Evolutionary conservation across 2,888 invertebrate species (phyloP).

Genomic region (Cacoxenus indagator): DNA sequence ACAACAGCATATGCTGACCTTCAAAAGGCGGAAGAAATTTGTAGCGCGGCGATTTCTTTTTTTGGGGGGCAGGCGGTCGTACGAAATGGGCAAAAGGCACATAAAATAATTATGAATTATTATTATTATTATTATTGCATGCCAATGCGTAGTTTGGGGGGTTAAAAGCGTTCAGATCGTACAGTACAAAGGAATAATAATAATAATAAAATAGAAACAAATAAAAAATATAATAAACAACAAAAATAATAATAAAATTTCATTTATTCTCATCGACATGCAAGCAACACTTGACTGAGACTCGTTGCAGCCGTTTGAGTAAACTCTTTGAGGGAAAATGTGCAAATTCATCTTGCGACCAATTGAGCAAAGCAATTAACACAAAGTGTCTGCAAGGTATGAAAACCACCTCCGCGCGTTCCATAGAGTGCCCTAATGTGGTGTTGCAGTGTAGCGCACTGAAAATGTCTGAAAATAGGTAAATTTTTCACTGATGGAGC

Average conservation of each 20-base stretch:
- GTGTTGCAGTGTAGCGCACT: too few species aligned
- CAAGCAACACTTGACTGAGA: too few species aligned
- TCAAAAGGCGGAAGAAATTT: conserved; percentile 49
- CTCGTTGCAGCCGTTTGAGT: too few species aligned
- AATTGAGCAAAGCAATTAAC: conserved; percentile 21
- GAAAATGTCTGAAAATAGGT: neutral
- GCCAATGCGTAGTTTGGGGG: neutral
- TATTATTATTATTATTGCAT: neutral
- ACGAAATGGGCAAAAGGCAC: conserved; percentile 29
- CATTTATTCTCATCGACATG: neutral
- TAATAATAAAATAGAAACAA: neutral
- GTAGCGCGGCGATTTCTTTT: neutral
- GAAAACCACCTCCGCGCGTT: too few species aligned
- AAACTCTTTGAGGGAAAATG: neutral
- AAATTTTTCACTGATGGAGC: too few species aligned
- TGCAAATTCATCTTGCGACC: conserved; percentile 14
- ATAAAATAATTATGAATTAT: neutral
- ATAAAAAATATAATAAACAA: neutral
- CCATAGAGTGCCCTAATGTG: too few species aligned
- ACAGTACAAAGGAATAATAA: neutral
- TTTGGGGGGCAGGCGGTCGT: neutral
- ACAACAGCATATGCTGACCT: conserved; percentile 44
- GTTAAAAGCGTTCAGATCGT: too few species aligned
- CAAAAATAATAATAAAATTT: neutral
- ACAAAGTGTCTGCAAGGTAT: too few species aligned